Base-by-base conservation (phyloP, 2,113 vertebrate genomes). In the Origma solitaria region DNA sequence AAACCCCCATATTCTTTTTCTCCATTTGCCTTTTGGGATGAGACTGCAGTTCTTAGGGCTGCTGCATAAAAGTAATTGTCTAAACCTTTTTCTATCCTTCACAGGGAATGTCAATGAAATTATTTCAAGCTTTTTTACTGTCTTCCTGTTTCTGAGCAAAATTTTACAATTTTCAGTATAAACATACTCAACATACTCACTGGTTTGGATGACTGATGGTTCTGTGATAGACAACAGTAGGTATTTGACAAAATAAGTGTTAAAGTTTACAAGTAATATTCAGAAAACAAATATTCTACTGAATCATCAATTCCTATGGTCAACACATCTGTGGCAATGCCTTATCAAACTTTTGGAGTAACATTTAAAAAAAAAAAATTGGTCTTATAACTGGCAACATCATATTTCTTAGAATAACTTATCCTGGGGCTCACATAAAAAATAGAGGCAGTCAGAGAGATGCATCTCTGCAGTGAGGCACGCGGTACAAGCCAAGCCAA, bases 361-460 rank as follows among this genome's bases (percentile, higher is more conserved):
- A 57, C 21, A 54, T 44, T 16, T 31, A 11, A 50, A 82, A 80
- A 70, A n/a, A 27, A 17, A 45, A 2, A 9, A 54, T 86, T 56
- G 10, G 2, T 78, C 13, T 50, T 0, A 0, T 42, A 83, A 56
- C 7, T 44, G 28, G 18, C 1, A 60, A 17, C 35, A 49, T 60
- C 7, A n/a, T 28, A 58, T 66, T 66, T 87, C 22, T 65, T 31
- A 50, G 12, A 87, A 44, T 57, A 84, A 62, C 13, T 83, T 70
- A 28, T 47, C 27, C 47, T 78, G 23, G 4, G 11, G 20, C 23
- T 68, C 35, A 57, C 2, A 2, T 31, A 45, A 49, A 37, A 69
- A 88, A 35, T 5, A 42, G 30, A 38, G 23, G 9, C 16, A 68
- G 27, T 53, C 19, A 53, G 50, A 85, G 24, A 13, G 4, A 6